phyloP scores from a whole-genome alignment of 1,140 invertebrate genomes.

The Pseudachorutes palmiensis region DNA sequence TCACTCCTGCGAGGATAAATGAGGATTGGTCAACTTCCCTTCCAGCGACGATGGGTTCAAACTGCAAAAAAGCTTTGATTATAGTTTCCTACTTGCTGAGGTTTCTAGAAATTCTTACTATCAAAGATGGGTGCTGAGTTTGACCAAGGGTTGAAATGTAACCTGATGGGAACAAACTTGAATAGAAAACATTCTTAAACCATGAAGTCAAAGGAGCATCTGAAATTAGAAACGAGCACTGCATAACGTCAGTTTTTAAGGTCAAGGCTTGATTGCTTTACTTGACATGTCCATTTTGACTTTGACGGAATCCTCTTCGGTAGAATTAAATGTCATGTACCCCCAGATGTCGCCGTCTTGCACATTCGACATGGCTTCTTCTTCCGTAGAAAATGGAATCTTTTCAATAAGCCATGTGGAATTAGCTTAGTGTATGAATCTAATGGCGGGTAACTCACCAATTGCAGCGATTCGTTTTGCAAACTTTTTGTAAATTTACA shows the following conservation, averaged over 20 bases:
- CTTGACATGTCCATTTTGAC: too few species aligned
- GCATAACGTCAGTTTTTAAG: not conserved
- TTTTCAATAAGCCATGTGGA: not conserved
- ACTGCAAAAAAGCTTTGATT: not conserved
- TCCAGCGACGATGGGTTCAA: not conserved
- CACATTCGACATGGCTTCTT: not conserved
- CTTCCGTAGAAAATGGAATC: not conserved
- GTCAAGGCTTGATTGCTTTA: not conserved
- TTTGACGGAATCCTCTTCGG: not conserved
- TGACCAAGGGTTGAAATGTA: not conserved
- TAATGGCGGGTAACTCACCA: not conserved
- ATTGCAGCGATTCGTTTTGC: not conserved
- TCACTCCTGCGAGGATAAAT: not conserved
- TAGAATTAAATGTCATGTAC: not conserved
- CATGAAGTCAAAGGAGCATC: too few species aligned
- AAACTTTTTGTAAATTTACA: not conserved
- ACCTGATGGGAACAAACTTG: too few species aligned
- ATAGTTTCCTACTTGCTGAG: not conserved
- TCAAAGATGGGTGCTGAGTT: not conserved
- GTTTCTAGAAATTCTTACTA: not conserved
- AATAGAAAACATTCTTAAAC: too few species aligned
- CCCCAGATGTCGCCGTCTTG: not conserved
- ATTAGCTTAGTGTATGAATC: not conserved
- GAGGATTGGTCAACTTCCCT: not conserved
- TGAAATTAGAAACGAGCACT: not conserved